Conservation (phyloP, 2,113 vertebrate genomes). For the Sardina pilchardus region DNA sequence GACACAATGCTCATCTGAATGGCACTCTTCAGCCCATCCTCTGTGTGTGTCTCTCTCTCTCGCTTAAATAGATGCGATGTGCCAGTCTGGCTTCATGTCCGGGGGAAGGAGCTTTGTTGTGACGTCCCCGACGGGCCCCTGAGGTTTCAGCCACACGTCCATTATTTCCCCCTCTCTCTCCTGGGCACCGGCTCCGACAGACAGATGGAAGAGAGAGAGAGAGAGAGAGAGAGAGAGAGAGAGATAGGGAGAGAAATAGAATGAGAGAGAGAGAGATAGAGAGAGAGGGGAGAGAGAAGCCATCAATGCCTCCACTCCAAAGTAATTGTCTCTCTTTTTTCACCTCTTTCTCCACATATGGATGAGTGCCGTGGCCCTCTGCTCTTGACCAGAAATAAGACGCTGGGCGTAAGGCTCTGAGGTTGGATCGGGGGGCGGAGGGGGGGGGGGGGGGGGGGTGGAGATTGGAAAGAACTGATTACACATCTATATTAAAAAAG, state of each 20-base stretch:
- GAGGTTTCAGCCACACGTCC: conserved; percentile 28
- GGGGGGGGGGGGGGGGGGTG: neutral
- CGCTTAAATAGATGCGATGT: conserved; percentile 17
- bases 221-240: neutral
- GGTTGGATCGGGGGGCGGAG: neutral
- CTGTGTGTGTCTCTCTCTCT: neutral
- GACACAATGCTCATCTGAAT: neutral
- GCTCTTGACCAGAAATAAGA: conserved; percentile 9
- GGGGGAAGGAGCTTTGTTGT: conserved; percentile 19
- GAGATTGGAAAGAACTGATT: neutral
- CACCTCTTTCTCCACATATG: neutral
- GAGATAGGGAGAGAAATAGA: neutral
- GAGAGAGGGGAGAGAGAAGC: conserved; percentile 17
- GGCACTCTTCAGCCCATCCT: neutral
- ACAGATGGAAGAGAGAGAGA: conserved; percentile 13
- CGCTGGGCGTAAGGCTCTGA: neutral
- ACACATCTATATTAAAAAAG: neutral
- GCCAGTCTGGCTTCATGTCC: conserved; percentile 17
- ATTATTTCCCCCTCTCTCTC: conserved; percentile 23
- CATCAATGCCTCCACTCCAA: conserved; percentile 13
- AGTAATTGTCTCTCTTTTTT: neutral
- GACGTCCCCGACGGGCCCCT: conserved; percentile 4
- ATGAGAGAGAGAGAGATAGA: neutral
- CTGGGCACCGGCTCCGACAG: conserved; percentile 11
- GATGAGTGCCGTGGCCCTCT: neutral